Evolutionary conservation across 2,113 vertebrate genomes (phyloP), one percentile per base, ranked within the genome.

Genomic region (Corythornis cristatus): DNA sequence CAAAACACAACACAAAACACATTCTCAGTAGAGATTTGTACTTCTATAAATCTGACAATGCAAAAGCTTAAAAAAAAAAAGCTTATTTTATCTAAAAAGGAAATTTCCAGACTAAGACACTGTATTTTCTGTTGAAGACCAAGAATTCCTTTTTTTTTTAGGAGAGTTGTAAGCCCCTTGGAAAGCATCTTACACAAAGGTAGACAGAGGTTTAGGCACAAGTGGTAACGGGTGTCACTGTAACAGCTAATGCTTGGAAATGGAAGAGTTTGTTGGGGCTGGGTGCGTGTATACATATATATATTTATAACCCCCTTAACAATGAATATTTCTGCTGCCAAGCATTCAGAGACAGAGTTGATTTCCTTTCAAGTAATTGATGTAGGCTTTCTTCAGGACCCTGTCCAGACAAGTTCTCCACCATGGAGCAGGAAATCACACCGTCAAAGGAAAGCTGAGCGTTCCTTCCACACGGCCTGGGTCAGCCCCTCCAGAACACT

Each of bases 291-390:
- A 29, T 66, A 85, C 37, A 2, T n/a, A 51, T 61, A 91, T 93
- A 43, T 95, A 91, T 96, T 96, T 96, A 94, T 94, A 96, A 91
- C 46, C 58, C 79, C 67, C 84, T 81, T 90, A 97, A 98, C 97
- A 98, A 98, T 98, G 97, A 97, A 91, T 95, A 95, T 96, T 97
- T 96, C 96, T 97, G 90, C 94, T 97, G 97, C 97, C 97, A 98
- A 97, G 94, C 95, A 67, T 93, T 97, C 83, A 89, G 97, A 97
- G 97, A 87, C 77, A 86, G 95, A 95, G 93, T 90, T 96, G 96
- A 97, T 97, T 98, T 98, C 97, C 97, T 98, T 98, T 97, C 95
- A 97, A 97, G 97, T 98, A 98, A 98, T 96, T 98, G 97, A 98
- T 98, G 97, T 97, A 91, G 97, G 97, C 89, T 97, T 97, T 96